These are phyloP conservation scores for Copsychus sechellarum DNA, from an alignment of 2,113 vertebrate genomes.

Conservation along the genomic window DNA sequence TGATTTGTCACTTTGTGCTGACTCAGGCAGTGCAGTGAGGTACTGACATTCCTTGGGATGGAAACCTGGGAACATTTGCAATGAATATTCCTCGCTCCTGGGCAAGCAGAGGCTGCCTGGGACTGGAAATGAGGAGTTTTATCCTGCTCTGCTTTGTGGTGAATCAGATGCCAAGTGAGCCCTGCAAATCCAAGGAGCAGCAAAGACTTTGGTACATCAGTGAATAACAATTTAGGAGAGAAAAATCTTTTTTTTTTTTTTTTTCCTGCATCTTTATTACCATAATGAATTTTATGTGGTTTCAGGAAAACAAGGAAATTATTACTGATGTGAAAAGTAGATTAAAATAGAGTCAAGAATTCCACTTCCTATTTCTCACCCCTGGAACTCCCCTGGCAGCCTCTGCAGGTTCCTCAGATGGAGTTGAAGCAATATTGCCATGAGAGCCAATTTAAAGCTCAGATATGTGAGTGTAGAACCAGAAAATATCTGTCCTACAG, in stretches of 20 bases:
- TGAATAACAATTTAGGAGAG: neutral
- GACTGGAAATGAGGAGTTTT: neutral
- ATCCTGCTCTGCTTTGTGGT: neutral
- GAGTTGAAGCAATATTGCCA: neutral
- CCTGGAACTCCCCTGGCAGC: neutral
- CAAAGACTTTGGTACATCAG: neutral
- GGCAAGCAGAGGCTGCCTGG: neutral
- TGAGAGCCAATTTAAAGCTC: fast-evolving
- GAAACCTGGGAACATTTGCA: neutral
- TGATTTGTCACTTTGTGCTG: conserved; percentile 17
- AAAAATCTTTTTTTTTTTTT: neutral
- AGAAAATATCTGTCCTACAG: neutral
- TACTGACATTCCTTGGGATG: neutral
- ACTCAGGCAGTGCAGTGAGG: neutral
- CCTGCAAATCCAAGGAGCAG: neutral
- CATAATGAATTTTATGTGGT: neutral
- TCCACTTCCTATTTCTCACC: fast-evolving
- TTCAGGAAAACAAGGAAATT: neutral
- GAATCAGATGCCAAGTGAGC: neutral
- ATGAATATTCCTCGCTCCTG: neutral
- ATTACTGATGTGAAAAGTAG: neutral
- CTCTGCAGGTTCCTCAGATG: neutral
- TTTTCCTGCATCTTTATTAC: neutral
- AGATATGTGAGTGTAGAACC: neutral
- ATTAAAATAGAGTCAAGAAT: neutral